Evolutionary conservation across 1,140 invertebrate genomes (phyloP).

Genomic region (Brachionus angularis): DNA sequence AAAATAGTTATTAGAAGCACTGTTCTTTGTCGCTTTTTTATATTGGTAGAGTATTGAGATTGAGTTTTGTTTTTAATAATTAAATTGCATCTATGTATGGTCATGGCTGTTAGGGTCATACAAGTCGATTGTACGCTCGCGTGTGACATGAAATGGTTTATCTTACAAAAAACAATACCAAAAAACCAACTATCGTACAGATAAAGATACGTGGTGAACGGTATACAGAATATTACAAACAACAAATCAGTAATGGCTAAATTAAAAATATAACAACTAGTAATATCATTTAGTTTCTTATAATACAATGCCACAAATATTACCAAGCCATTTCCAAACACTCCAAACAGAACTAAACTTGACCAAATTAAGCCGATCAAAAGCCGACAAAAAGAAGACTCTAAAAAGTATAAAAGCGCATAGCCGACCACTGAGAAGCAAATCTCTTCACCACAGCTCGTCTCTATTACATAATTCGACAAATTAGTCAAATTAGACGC

Average conservation of each 20-base stretch:
- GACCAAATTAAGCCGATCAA: not conserved
- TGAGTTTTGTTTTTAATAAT: slow-evolving; percentile 38
- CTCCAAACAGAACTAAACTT: not conserved
- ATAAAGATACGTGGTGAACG: slow-evolving; percentile 39
- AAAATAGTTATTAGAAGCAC: slow-evolving; percentile 3
- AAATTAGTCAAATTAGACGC: no score
- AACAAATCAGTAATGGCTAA: slow-evolving; percentile 41
- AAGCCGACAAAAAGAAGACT: not conserved
- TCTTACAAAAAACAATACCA: slow-evolving; percentile 22
- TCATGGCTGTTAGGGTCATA: slow-evolving; percentile 39
- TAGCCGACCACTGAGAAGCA: not conserved
- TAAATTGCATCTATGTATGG: slow-evolving; percentile 37
- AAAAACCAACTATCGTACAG: slow-evolving; percentile 38
- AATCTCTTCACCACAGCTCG: not conserved
- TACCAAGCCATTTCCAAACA: slow-evolving; percentile 23
- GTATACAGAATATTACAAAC: slow-evolving; percentile 29
- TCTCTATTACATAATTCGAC: no score
- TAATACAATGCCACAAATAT: slow-evolving; percentile 31
- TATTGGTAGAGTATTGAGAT: not conserved
- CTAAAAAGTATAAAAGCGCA: not conserved
- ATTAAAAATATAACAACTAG: slow-evolving; percentile 44
- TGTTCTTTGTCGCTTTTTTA: slow-evolving; percentile 14
- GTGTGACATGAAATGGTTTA: slow-evolving; percentile 42
- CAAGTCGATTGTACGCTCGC: slow-evolving; percentile 37
- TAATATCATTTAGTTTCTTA: slow-evolving; percentile 34